Percentiles rank a stretch among this genome's conserved stretches.
phyloP scores from a whole-genome alignment of 2,113 vertebrate species.

The Prunella himalayana region DNA sequence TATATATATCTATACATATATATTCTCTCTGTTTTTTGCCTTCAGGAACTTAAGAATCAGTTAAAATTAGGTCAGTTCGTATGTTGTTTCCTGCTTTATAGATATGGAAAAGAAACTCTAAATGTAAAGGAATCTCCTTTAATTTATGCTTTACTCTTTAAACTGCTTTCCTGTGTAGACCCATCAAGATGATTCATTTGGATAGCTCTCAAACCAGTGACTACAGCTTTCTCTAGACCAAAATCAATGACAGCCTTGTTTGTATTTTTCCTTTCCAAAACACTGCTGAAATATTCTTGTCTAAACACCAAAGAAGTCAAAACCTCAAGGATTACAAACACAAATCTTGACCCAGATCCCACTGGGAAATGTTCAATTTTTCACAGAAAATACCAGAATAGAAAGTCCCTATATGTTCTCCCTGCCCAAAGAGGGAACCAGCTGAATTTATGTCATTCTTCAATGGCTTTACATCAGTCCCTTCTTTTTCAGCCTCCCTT shows the following conservation, averaged over 20 bases:
- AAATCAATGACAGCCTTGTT: not conserved
- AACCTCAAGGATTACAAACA: not conserved
- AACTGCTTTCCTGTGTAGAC: not conserved
- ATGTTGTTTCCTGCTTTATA: not conserved
- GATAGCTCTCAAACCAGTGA: not conserved
- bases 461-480: not conserved
- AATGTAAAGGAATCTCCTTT: not conserved
- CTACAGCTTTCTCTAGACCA: not conserved
- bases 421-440: not conserved
- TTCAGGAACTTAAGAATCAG: not conserved
- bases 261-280: not conserved
- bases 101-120: not conserved
- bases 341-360: not conserved
- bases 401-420: not conserved
- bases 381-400: not conserved
- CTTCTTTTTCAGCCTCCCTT: not conserved
- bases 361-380: not conserved
- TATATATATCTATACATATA: no score
- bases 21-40: not conserved
- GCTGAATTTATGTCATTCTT: not conserved
- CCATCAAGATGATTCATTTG: not conserved
- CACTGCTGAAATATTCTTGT: not conserved
- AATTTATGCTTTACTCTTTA: not conserved
- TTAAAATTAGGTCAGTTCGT: not conserved
- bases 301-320: not conserved